A percentile compares a stretch with the other conserved stretches of the same genome.
These are phyloP conservation scores for Corvus moneduloides DNA, from an alignment of 2,113 vertebrate genomes.

Conservation along the genomic window DNA sequence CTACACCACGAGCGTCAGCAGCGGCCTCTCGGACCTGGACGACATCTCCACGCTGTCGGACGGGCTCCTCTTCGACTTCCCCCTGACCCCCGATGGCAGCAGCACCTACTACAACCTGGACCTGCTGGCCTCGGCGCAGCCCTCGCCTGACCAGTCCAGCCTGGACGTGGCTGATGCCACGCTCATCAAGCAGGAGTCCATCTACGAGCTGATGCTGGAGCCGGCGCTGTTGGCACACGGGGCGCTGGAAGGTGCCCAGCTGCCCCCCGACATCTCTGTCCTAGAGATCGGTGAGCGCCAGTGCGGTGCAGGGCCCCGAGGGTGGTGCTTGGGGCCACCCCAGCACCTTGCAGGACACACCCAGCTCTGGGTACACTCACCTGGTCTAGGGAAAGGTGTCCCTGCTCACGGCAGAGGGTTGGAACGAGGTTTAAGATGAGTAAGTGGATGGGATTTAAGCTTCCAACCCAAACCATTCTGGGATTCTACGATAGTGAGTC, in stretches of 20 bases:
- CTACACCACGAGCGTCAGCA: constrained; percentile 82
- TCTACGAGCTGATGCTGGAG: constrained; percentile 82
- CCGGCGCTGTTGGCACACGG: constrained; percentile 72
- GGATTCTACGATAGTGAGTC: background rate
- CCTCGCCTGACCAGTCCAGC: constrained; percentile 83
- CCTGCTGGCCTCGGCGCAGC: constrained; percentile 81
- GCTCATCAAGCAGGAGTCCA: constrained; percentile 80
- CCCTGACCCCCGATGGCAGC: constrained; percentile 81
- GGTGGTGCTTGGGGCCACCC: background rate
- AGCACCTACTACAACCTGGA: constrained; percentile 82
- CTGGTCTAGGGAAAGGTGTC: background rate
- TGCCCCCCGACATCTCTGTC: constrained; percentile 73
- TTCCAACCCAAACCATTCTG: background rate
- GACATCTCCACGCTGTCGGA: constrained; percentile 83
- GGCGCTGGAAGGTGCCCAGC: constrained; percentile 34
- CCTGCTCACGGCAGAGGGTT: background rate
- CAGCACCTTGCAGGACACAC: background rate
- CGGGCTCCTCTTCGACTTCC: constrained; percentile 85
- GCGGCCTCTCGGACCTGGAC: constrained; percentile 81
- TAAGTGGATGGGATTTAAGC: background rate
- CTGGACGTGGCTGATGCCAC: constrained; percentile 76
- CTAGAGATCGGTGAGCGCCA: constrained; percentile 78
- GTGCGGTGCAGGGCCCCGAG: rapidly evolving
- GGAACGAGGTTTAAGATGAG: background rate
- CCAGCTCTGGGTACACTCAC: background rate